phyloP scores from a whole-genome alignment of 2,888 invertebrate species.

The Nezara viridula region DNA sequence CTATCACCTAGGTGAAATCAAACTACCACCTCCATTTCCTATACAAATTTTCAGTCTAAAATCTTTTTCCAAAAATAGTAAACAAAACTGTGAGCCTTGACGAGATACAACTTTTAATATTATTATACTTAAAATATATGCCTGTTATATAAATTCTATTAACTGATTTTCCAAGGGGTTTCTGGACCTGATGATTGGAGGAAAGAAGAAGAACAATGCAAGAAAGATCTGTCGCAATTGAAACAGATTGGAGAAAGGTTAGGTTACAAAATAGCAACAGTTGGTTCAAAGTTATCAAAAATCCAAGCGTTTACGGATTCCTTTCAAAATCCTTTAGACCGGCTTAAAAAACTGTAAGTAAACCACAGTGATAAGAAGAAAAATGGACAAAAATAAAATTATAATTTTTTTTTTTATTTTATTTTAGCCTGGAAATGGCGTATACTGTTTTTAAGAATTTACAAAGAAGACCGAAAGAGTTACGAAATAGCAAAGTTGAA shows the following conservation, averaged over 20 bases:
- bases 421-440: slow-evolving; percentile 69
- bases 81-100: no score
- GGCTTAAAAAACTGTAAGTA: slow-evolving; percentile 57
- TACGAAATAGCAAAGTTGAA: slow-evolving; percentile 70
- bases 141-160: background rate
- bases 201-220: slow-evolving; percentile 20
- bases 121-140: background rate
- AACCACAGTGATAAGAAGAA: background rate
- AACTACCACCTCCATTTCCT: no score
- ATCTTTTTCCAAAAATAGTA: no score
- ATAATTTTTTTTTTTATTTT: background rate
- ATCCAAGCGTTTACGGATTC: slow-evolving; percentile 45
- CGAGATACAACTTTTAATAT: background rate
- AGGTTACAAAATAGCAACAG: slow-evolving; percentile 42
- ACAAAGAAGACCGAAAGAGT: slow-evolving; percentile 67
- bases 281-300: slow-evolving; percentile 11
- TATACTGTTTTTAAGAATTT: slow-evolving; percentile 70
- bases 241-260: slow-evolving; percentile 48
- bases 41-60: no score
- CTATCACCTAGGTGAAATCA: no score
- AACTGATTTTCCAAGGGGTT: background rate
- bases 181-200: slow-evolving; percentile 42
- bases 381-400: background rate
- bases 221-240: slow-evolving; percentile 31
- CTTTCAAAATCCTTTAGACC: slow-evolving; percentile 35